Conservation (phyloP, 2,797 vertebrate species). For the Acanthurus leucopareius region DNA sequence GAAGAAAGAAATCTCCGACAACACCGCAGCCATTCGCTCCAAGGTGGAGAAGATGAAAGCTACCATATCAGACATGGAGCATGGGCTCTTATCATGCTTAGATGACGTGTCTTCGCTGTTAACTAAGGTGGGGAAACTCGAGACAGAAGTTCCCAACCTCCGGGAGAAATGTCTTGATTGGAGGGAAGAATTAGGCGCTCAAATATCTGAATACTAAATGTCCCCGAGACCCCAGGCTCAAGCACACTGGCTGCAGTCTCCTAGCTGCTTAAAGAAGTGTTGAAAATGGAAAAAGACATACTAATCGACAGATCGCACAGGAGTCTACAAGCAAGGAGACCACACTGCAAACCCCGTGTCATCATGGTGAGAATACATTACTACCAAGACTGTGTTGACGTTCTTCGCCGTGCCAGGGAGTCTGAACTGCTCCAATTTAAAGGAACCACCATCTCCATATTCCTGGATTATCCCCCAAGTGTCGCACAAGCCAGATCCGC, state of each 20-base stretch:
- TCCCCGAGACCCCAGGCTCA: not conserved
- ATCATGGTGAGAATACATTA: not conserved
- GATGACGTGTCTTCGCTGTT: not conserved
- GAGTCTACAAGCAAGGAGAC: not conserved
- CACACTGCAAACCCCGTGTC: not conserved
- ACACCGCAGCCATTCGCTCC: not conserved
- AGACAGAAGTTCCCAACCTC: not conserved
- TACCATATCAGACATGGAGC: not conserved
- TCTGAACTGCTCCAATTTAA: not conserved
- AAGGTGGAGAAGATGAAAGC: not conserved
- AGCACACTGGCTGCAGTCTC: not conserved
- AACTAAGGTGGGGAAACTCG: not conserved
- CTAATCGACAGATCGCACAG: not conserved
- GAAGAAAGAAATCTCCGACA: not conserved
- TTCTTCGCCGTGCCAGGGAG: not conserved
- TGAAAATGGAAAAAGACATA: not conserved
- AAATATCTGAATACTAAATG: not conserved
- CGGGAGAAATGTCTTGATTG: not conserved
- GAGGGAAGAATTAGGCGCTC: constrained; percentile 1
- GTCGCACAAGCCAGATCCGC: not conserved
- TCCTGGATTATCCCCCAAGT: not conserved
- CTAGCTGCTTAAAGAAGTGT: not conserved
- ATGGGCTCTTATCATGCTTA: constrained; percentile 1
- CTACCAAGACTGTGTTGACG: not conserved
- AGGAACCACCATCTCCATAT: not conserved